Evolutionary conservation across 2,797 vertebrate species (phyloP), one percentile per base, ranked within the genome.

Genomic region (Urosaurus nigricauda): DNA sequence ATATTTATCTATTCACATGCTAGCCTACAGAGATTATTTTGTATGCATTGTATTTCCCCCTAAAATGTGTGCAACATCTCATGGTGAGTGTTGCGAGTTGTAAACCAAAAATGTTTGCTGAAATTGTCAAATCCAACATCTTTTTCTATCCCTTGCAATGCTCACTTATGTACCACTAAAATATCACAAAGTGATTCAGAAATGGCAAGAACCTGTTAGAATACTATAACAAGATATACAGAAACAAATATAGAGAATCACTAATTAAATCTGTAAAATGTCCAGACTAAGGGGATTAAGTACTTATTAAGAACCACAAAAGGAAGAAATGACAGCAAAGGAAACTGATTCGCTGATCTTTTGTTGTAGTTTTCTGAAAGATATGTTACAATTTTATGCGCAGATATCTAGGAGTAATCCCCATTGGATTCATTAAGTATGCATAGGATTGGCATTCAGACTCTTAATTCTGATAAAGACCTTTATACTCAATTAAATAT

Each of bases 381-480:
- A 58, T 58, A 40, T 29, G 11, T 68, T 68, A 68, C 11, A 68
- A 68, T 32, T 9, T 68, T 68, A 32, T 68, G 65, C 29, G 29
- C 12, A 32, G 65, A 9, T 68, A 68, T 32, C 4, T 68, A 29
- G 65, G 65, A 68, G 9, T 68, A 68, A 65, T 65, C 17, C 37
- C 53, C 56, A 77, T 17, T 29, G 14, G n/a, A 85, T n/a, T 65
- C 37, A 47, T 24, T 43, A 65, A 65, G 37, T 14, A 51, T 11
- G 14, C 53, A 85, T 73, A 58, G 8, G 26, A n/a, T 17, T 84
- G 63, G 83, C 37, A 0, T 0, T 8, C 19, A 3, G n/a, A 40
- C 2, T 40, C 32, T 24, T 85, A 73, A 87, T 89, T 78, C 37
- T 26, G 43, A 37, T 3, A 77, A 92, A 90, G 17, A 58, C 83